Evolutionary conservation across 2,113 vertebrate species (phyloP).

Genomic region (Pristiophorus japonicus): DNA sequence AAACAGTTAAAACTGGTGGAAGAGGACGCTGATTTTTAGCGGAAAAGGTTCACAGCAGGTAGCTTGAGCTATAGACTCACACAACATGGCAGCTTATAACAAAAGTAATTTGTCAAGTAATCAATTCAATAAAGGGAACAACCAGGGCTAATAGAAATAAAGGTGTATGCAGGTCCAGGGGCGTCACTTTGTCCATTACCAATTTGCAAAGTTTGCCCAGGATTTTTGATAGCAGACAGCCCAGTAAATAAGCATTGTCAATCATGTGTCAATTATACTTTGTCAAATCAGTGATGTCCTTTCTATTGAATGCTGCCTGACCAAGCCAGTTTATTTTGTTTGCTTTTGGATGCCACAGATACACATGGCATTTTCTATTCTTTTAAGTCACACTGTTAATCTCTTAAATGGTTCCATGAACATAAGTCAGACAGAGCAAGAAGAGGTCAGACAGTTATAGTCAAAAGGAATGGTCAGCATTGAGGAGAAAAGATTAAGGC

Average conservation of each 20-base stretch:
- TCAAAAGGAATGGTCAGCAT: neutral
- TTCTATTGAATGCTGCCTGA: neutral
- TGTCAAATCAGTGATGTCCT: neutral
- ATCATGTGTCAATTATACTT: neutral
- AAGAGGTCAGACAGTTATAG: neutral
- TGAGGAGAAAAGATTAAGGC: too few species aligned
- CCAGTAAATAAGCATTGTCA: neutral
- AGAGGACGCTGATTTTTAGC: neutral
- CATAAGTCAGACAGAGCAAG: neutral
- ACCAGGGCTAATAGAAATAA: neutral
- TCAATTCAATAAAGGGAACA: neutral
- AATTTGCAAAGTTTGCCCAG: neutral
- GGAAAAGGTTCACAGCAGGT: neutral
- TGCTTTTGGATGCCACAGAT: neutral
- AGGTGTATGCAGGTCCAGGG: neutral
- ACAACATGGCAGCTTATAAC: neutral
- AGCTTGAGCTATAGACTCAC: neutral
- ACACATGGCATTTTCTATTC: neutral
- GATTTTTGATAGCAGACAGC: neutral
- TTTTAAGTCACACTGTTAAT: neutral
- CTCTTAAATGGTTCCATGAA: neutral
- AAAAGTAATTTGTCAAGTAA: conserved; percentile 3
- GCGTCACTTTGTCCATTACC: neutral
- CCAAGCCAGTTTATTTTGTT: neutral
- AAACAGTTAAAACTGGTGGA: neutral